These are phyloP conservation scores for Serranus cabrilla DNA, from an alignment of 2,797 vertebrate species.

Conservation along the genomic window DNA sequence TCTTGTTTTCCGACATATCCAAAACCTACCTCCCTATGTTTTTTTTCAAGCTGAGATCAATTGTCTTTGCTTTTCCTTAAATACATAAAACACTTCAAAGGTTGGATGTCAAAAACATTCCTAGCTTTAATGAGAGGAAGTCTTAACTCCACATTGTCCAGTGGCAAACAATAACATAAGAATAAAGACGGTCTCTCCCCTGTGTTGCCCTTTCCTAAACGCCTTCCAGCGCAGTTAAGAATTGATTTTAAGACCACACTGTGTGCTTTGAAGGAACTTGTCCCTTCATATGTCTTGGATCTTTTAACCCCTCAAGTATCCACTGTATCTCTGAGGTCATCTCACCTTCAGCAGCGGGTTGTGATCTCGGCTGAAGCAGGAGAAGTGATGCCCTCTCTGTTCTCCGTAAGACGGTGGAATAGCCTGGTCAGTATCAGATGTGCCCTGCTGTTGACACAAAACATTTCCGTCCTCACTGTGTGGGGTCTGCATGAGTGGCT, in stretches of 20 bases:
- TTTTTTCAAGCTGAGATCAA: no score
- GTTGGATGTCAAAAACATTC: no score
- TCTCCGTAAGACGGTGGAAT: conserved; percentile 5
- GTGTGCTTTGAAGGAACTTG: not conserved
- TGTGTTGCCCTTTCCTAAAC: not conserved
- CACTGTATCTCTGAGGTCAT: conserved; percentile 1
- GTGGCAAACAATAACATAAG: not conserved
- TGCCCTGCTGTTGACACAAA: conserved; percentile 6
- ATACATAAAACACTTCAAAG: no score
- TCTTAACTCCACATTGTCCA: not conserved
- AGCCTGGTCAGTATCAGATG: not conserved
- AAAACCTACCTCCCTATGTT: no score
- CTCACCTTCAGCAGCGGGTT: not conserved
- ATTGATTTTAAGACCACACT: conserved; percentile 16
- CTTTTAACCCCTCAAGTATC: not conserved
- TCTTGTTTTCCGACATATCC: no score
- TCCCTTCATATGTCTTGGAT: not conserved
- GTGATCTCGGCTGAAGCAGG: not conserved
- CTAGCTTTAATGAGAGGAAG: no score
- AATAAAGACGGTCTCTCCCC: not conserved
- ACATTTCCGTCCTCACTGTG: conserved; percentile 4
- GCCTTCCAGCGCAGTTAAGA: not conserved
- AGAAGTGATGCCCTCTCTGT: not conserved
- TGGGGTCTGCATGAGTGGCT: not conserved
- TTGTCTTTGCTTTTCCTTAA: no score